Base-by-base conservation (phyloP, 2,888 invertebrate species). In the Mythimna pallens region DNA sequence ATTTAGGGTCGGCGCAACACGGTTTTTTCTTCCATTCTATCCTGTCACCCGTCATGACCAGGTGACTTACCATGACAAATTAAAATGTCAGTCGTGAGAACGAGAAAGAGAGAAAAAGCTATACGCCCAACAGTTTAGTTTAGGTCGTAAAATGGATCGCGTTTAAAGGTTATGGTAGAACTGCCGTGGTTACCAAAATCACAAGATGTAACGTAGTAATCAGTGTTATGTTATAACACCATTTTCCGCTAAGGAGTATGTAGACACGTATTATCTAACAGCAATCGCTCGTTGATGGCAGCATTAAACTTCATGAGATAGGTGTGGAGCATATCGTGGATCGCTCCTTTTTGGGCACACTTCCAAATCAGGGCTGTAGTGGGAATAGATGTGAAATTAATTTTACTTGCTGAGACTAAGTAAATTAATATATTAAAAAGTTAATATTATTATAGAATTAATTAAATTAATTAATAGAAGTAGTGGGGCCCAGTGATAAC, bases 291-390 rank as follows among this genome's bases (percentile, higher is more conserved):
- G 55, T 30, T 61, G 76, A 77, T 71, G 59, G 65, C 58, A 55
- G 55, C 71, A 79, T 76, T 76, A 76, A 71, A 71, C 36, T 76
- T 71, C 55, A 72, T 67, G 66, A 57, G 55, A 71, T 81, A 77
- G 71, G 81, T 81, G 65, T 66, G 63, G 63, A 81, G 43, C 59
- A 78, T 34, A 68, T 70, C 64, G 54, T 63, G 68, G 22, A 68
- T 67, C 64, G 36, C 70, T 34, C 62, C 43, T 61, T 69, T 68
- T 68, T 71, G 71, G 76, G 71, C 80, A 82, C 63, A 40, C 25
- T 68, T 71, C 76, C 80, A 82, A 82, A 61, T 40, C 59, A 43
- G n/a, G 10, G 55, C 55, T 20, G 54, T 52, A 71, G 10, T 17
- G 9, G 40, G 22, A 68, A 65, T 81, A 62, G 57, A 81, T 58